Percentiles rank a stretch among this genome's conserved stretches.
Conservation (phyloP, 1,140 invertebrate genomes). For the Gonatopus flavifemur region DNA sequence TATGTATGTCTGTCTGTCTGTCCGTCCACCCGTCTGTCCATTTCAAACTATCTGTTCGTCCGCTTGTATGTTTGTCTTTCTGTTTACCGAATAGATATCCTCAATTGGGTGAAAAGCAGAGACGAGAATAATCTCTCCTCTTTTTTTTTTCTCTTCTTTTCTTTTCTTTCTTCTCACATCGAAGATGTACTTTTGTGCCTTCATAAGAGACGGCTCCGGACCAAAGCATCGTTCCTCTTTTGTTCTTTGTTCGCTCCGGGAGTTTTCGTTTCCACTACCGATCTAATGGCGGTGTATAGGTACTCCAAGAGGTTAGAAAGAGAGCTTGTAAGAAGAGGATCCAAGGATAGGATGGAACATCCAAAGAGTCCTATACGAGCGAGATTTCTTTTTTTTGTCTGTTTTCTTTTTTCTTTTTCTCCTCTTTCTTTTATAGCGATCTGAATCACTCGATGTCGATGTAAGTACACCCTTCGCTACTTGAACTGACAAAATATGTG, state of each 20-base stretch:
- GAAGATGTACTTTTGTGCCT: constrained; percentile 52
- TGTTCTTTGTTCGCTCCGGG: constrained; percentile 43
- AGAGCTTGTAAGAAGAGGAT: constrained; percentile 9
- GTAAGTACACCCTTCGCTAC: constrained; percentile 14
- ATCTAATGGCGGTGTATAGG: background rate
- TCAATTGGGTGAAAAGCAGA: constrained; percentile 22
- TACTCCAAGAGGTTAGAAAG: background rate
- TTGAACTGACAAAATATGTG: no score
- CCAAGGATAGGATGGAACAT: constrained; percentile 10
- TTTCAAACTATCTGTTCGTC: constrained; percentile 50
- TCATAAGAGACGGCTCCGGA: constrained; percentile 38
- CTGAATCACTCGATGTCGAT: constrained; percentile 18
- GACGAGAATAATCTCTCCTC: constrained; percentile 6
- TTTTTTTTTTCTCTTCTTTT: constrained; percentile 6
- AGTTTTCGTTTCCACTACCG: constrained; percentile 40
- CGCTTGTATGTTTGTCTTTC: constrained; percentile 34
- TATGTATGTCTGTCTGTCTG: constrained; percentile 35
- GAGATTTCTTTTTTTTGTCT: constrained; percentile 19
- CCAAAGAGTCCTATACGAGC: constrained; percentile 29
- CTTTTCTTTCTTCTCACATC: constrained; percentile 13
- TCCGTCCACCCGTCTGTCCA: no score
- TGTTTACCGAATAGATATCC: constrained; percentile 57
- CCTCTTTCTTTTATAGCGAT: constrained; percentile 1
- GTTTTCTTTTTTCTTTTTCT: background rate
- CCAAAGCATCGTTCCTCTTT: constrained; percentile 40